Evolutionary conservation across 2,888 invertebrate genomes (phyloP).

Genomic region (Liodrosophila aerea): DNA sequence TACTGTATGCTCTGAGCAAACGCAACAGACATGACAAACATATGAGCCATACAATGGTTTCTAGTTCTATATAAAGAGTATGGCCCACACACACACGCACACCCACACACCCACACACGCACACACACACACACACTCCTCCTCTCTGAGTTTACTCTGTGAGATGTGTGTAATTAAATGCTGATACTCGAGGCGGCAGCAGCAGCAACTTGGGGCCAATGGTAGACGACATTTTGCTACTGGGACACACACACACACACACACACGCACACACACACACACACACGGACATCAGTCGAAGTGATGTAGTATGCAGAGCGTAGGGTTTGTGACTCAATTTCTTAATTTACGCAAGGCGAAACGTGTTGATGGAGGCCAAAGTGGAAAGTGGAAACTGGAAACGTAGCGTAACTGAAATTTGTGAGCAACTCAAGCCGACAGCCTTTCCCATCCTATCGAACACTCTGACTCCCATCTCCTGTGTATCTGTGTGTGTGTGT

Average conservation of each 20-base stretch:
- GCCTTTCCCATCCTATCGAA: no score
- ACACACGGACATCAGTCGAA: not conserved
- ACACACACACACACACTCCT: no score
- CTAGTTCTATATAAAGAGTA: no score
- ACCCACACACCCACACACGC: no score
- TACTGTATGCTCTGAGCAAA: no score
- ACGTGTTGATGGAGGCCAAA: conserved; percentile 61
- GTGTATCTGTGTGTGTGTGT: conserved; percentile 1
- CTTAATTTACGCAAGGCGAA: conserved; percentile 69
- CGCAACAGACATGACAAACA: not conserved
- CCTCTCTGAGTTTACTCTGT: no score
- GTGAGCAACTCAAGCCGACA: conserved; percentile 2
- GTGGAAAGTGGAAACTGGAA: conserved; percentile 25
- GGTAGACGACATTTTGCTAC: conserved; percentile 50
- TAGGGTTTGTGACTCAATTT: conserved; percentile 65
- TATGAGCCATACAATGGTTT: no score
- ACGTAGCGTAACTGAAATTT: not conserved
- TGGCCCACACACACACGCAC: no score
- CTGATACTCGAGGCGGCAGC: conserved; percentile 45
- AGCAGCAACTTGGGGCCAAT: conserved; percentile 40
- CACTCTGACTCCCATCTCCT: no score
- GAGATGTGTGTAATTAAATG: conserved; percentile 70
- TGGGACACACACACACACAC: conserved; percentile 39
- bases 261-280: not conserved
- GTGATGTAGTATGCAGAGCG: not conserved